A percentile compares a stretch with the other conserved stretches of the same genome.
These are phyloP conservation scores for Parambassis ranga DNA, from an alignment of 2,797 vertebrate genomes.

Conservation along the genomic window DNA sequence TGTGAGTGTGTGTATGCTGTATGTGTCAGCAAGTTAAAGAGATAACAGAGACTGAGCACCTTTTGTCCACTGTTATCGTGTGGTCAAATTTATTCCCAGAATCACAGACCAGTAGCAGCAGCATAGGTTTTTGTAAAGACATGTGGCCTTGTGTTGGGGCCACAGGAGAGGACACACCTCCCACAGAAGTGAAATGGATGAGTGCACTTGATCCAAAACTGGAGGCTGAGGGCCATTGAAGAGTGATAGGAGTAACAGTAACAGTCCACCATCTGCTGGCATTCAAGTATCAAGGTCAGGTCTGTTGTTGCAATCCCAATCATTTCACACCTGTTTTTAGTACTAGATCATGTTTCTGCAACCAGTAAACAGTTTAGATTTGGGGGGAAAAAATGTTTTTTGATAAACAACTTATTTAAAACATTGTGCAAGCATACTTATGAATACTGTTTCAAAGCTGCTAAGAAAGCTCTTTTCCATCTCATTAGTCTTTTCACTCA, in stretches of 20 bases:
- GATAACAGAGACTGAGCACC: not conserved
- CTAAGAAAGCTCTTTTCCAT: too few relatives aligned
- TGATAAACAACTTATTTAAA: too few relatives aligned
- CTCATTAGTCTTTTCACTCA: not conserved
- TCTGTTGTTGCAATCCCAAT: not conserved
- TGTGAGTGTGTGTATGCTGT: not conserved
- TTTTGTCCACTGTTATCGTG: not conserved
- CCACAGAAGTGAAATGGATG: not conserved
- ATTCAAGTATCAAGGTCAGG: not conserved
- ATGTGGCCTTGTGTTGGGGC: not conserved
- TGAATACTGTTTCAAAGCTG: not conserved
- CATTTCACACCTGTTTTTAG: not conserved
- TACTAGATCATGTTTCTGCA: too few relatives aligned
- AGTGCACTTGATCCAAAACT: not conserved
- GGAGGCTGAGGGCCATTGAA: not conserved
- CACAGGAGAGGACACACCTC: not conserved
- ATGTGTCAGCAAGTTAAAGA: not conserved
- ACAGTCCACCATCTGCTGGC: not conserved
- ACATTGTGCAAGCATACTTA: not conserved
- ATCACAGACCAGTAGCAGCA: too few relatives aligned
- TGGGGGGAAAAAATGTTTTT: too few relatives aligned
- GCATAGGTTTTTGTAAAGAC: too few relatives aligned
- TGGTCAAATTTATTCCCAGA: too few relatives aligned
- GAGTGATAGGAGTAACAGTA: not conserved
- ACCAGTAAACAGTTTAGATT: too few relatives aligned